phyloP scores from a whole-genome alignment of 2,113 vertebrate species.

The Caranx ignobilis region DNA sequence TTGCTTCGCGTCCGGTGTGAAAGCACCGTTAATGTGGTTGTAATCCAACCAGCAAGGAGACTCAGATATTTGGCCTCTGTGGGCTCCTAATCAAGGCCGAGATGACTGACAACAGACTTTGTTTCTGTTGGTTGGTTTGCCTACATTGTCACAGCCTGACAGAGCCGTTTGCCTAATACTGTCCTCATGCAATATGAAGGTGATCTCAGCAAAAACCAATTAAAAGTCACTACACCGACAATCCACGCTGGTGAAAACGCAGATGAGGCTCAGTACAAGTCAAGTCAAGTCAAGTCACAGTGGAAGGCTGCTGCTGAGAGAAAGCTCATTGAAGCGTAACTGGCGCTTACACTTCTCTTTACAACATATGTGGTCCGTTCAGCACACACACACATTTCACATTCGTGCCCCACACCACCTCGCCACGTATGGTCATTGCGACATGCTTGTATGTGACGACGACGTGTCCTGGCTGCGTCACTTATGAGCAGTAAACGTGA shows the following conservation, averaged over 20 bases:
- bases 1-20: too few relatives aligned
- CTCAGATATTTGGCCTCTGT: too few relatives aligned
- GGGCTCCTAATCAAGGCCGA: too few relatives aligned
- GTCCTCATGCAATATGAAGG: neutral
- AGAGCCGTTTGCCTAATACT: neutral
- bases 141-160: neutral
- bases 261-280: neutral
- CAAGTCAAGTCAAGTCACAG: too few relatives aligned
- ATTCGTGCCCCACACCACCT: neutral
- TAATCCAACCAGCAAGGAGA: too few relatives aligned
- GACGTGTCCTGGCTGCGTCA: constrained; percentile 9
- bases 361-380: too few relatives aligned
- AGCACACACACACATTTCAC: neutral
- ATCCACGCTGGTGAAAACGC: neutral
- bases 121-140: neutral
- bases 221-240: neutral
- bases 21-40: too few relatives aligned
- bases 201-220: neutral
- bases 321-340: neutral
- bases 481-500: constrained; percentile 38
- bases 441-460: neutral
- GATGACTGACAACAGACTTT: too few relatives aligned
- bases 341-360: neutral
- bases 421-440: neutral
- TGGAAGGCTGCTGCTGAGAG: neutral